These are phyloP conservation scores for Eulithis prunata DNA, from an alignment of 2,888 invertebrate species.

Conservation along the genomic window DNA sequence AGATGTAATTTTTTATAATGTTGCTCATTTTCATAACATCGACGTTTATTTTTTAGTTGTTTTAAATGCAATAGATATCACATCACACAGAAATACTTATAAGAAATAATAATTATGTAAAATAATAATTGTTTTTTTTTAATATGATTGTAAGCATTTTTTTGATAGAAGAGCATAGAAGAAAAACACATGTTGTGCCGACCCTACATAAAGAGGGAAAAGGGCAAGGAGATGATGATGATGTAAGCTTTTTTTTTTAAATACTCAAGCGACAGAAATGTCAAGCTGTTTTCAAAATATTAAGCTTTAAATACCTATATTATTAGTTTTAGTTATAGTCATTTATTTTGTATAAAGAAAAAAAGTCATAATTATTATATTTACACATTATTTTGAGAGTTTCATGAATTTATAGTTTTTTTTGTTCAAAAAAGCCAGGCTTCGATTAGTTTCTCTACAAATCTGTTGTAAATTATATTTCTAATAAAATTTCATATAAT, in stretches of 20 bases:
- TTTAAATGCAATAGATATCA: constrained; percentile 52
- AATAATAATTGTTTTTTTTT: constrained; percentile 4
- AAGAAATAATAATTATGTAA: too few relatives aligned
- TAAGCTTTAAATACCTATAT: constrained; percentile 17
- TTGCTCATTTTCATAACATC: constrained; percentile 77
- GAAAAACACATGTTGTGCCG: too few relatives aligned
- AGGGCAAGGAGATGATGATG: too few relatives aligned
- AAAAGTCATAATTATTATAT: neutral
- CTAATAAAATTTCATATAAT: neutral
- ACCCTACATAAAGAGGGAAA: too few relatives aligned
- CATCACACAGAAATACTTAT: constrained; percentile 43
- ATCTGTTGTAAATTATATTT: neutral
- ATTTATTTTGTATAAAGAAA: constrained; percentile 1
- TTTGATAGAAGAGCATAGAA: too few relatives aligned
- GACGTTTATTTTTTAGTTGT: constrained; percentile 53
- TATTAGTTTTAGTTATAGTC: constrained; percentile 12
- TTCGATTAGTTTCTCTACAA: neutral
- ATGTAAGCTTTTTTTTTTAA: constrained; percentile 28
- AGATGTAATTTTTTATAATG: constrained; percentile 35
- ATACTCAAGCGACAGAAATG: constrained; percentile 13
- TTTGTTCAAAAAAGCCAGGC: neutral
- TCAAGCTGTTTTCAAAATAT: constrained; percentile 11
- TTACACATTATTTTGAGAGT: neutral
- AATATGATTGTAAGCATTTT: too few relatives aligned
- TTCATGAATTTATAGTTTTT: neutral